These are phyloP conservation scores for Ophioninae sp. DNA, from an alignment of 2,888 invertebrate genomes.

Conservation along the genomic window DNA sequence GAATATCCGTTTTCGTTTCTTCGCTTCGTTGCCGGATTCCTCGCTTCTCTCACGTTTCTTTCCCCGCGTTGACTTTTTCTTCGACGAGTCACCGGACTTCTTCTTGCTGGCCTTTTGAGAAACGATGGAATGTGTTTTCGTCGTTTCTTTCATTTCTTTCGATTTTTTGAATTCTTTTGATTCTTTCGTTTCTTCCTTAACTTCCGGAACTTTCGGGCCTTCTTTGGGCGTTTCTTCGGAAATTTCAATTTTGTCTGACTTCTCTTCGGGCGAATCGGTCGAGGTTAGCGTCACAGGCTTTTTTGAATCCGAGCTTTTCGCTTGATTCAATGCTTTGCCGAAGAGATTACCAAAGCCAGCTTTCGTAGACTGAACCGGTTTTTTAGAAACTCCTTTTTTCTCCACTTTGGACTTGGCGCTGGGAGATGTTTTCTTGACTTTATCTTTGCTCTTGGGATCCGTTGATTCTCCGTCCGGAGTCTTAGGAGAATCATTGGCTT, in stretches of 20 bases:
- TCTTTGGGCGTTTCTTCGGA: neutral
- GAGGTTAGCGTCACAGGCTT: neutral
- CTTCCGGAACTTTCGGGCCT: neutral
- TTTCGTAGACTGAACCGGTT: constrained; percentile 68
- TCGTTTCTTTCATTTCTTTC: neutral
- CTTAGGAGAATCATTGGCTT: constrained; percentile 20
- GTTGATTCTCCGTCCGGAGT: neutral
- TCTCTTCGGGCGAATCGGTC: neutral
- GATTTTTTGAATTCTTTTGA: too few relatives aligned
- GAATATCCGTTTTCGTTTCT: constrained; percentile 75
- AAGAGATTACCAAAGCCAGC: constrained; percentile 74
- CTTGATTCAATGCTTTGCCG: constrained; percentile 67
- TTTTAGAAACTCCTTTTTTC: constrained; percentile 66
- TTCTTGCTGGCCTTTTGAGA: neutral
- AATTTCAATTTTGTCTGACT: neutral
- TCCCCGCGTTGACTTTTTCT: constrained; percentile 60
- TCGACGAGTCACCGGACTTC: neutral
- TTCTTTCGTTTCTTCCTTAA: too few relatives aligned
- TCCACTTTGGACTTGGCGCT: constrained; percentile 50
- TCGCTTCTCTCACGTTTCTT: constrained; percentile 72
- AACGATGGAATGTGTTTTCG: neutral
- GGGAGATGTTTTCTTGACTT: constrained; percentile 59
- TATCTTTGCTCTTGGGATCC: constrained; percentile 51
- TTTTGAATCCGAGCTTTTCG: constrained; percentile 2
- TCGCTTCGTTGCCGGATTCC: constrained; percentile 62